phyloP scores from a whole-genome alignment of 2,113 vertebrate genomes.

The Collichthys lucidus region DNA sequence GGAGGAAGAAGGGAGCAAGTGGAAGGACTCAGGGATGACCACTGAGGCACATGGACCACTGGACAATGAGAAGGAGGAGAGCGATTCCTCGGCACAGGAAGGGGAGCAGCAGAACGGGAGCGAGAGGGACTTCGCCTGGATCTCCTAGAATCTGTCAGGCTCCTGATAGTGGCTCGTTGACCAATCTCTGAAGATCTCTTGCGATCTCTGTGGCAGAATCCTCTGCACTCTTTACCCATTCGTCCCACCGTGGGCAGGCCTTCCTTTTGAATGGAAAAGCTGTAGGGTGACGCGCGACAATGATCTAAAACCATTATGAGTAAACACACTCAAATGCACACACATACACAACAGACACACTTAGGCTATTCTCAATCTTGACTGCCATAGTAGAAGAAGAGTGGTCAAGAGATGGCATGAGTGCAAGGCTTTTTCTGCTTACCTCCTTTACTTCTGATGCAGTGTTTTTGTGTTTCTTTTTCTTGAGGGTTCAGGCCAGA shows the following conservation, averaged over 20 bases:
- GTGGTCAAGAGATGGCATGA: slow-evolving; percentile 58
- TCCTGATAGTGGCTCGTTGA: slow-evolving; percentile 32
- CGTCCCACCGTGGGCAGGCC: slow-evolving; percentile 62
- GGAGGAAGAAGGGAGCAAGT: slow-evolving; percentile 89
- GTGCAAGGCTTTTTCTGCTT: slow-evolving; percentile 76
- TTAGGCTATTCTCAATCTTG: slow-evolving; percentile 55
- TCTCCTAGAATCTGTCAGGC: slow-evolving; percentile 87
- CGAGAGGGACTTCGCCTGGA: slow-evolving; percentile 95
- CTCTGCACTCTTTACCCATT: slow-evolving; percentile 73
- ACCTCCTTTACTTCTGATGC: slow-evolving; percentile 80
- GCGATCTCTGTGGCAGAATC: slow-evolving; percentile 64
- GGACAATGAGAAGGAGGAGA: slow-evolving; percentile 88
- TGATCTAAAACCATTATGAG: slow-evolving; percentile 64
- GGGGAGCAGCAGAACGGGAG: slow-evolving; percentile 88
- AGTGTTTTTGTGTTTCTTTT: slow-evolving; percentile 75
- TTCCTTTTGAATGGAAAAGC: slow-evolving; percentile 71
- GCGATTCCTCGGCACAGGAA: slow-evolving; percentile 91
- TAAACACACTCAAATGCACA: slow-evolving; percentile 40
- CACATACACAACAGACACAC: slow-evolving; percentile 43
- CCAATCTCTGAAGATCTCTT: slow-evolving; percentile 69
- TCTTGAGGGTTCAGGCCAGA: slow-evolving; percentile 71
- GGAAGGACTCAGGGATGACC: slow-evolving; percentile 88
- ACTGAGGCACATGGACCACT: slow-evolving; percentile 88
- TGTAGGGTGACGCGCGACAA: slow-evolving; percentile 72
- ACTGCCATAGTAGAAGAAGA: slow-evolving; percentile 69